phyloP scores from a whole-genome alignment of 2,888 invertebrate species.

The Conus canariensis region DNA sequence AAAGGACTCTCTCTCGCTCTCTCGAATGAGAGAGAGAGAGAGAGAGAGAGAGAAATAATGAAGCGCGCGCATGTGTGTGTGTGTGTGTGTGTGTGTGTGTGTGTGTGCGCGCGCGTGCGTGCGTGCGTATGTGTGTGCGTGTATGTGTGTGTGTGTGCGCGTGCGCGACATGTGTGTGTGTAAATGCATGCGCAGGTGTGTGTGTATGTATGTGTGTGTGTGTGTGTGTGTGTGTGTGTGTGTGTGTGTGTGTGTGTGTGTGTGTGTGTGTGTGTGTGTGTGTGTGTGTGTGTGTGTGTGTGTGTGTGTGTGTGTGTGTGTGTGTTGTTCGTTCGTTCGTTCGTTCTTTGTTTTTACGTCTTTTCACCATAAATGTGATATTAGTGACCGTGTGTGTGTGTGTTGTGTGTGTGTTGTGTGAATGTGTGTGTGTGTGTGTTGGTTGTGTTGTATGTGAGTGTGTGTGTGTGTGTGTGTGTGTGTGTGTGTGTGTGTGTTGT shows the following conservation, averaged over 20 bases:
- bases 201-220: neutral
- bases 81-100: neutral
- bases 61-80: neutral
- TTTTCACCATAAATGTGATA: too few species aligned
- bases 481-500: neutral
- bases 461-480: too few species aligned
- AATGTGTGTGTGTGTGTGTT: neutral
- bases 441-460: too few species aligned
- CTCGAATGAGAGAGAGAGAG: neutral
- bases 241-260: neutral
- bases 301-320: neutral
- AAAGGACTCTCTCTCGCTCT: too few species aligned
- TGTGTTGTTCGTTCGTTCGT: too few species aligned
- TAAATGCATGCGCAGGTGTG: neutral
- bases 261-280: neutral
- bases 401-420: too few species aligned
- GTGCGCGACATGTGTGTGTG: neutral
- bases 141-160: neutral
- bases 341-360: too few species aligned
- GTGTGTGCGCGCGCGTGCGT: neutral
- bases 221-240: constrained; percentile 10
- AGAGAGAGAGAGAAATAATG: neutral
- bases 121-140: neutral
- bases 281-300: too few species aligned
- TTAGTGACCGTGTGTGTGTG: neutral